These are phyloP conservation scores for Podarcis cretensis DNA, from an alignment of 2,113 vertebrate species.

Conservation along the genomic window DNA sequence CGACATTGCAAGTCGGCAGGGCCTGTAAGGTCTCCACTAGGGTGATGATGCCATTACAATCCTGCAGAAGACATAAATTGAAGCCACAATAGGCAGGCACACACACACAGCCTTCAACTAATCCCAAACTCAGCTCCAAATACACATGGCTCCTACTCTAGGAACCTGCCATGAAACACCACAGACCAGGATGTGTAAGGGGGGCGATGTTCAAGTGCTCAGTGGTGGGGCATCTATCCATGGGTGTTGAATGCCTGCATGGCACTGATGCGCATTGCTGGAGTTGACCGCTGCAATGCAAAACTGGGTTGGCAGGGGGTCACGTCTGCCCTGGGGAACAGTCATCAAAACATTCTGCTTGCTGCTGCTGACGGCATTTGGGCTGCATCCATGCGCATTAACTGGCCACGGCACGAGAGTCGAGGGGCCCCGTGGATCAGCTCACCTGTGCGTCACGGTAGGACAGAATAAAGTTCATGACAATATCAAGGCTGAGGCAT, in stretches of 20 bases:
- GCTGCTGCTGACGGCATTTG: not conserved
- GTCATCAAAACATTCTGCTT: not conserved
- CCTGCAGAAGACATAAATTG: slow-evolving; percentile 63
- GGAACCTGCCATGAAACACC: not conserved
- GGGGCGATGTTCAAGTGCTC: not conserved
- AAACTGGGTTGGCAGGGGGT: not conserved
- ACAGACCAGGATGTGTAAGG: not conserved
- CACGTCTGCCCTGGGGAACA: not conserved
- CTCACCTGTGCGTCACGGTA: slow-evolving; percentile 89
- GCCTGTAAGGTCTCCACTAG: slow-evolving; percentile 87
- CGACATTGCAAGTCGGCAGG: slow-evolving; percentile 83
- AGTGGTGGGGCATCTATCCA: not conserved
- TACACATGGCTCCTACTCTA: not conserved
- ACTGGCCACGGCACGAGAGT: fast-evolving
- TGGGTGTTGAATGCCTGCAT: not conserved
- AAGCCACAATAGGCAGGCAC: fast-evolving
- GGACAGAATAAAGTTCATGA: slow-evolving; percentile 89
- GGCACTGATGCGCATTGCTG: not conserved
- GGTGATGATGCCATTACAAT: slow-evolving; percentile 85
- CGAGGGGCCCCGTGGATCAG: no score
- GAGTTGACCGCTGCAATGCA: not conserved
- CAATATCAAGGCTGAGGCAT: slow-evolving; percentile 88
- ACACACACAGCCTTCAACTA: not conserved
- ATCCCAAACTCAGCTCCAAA: not conserved
- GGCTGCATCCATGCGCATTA: not conserved